Evolutionary conservation across 2,797 vertebrate species (phyloP).

Genomic region (Sternotherus odoratus): DNA sequence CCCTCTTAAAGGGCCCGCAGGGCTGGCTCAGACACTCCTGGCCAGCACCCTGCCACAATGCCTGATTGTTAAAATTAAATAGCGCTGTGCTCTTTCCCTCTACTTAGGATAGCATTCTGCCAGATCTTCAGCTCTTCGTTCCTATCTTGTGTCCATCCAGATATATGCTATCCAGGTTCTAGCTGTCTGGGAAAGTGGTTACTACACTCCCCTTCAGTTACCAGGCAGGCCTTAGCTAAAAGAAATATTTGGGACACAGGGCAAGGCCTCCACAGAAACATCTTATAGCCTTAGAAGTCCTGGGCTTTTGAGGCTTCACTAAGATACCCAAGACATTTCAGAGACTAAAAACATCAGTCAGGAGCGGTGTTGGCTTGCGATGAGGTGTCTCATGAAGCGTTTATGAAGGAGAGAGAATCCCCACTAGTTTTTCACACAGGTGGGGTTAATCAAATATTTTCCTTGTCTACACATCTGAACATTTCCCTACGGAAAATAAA

Average conservation of each 20-base stretch:
- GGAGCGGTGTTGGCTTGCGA: not conserved
- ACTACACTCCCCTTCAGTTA: not conserved
- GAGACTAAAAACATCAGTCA: not conserved
- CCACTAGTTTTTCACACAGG: not conserved
- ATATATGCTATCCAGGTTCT: not conserved
- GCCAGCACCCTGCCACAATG: no score
- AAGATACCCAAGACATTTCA: not conserved
- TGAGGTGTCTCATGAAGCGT: not conserved
- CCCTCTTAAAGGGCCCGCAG: no score
- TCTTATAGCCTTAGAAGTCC: not conserved
- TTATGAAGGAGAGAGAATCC: not conserved
- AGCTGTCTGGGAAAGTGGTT: not conserved
- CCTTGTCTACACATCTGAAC: not conserved
- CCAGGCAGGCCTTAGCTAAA: not conserved
- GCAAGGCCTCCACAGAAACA: not conserved
- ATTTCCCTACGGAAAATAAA: not conserved
- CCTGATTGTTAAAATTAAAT: not conserved
- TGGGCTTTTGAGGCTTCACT: not conserved
- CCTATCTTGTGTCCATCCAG: not conserved
- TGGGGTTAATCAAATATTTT: not conserved
- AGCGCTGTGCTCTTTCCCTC: not conserved
- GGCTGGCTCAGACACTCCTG: no score
- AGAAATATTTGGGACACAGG: not conserved
- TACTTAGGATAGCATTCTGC: not conserved
- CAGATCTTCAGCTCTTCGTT: not conserved